Conservation (phyloP, 2,888 invertebrate genomes). For the Trissonchulus sp. region DNA sequence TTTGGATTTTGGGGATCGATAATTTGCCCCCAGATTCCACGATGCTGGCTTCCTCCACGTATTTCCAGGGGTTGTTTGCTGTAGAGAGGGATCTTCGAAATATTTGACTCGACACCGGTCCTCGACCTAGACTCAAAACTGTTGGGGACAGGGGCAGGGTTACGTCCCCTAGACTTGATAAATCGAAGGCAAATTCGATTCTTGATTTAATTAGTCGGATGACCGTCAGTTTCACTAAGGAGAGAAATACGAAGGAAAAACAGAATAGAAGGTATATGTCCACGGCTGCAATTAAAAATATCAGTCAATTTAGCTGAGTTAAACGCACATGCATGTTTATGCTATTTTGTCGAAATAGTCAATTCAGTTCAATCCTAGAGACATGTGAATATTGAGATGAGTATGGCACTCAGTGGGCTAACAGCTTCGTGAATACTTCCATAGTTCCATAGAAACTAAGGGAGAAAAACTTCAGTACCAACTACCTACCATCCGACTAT, state of each 20-base stretch:
- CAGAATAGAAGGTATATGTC: conserved; percentile 40
- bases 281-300: neutral
- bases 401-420: too few relatives aligned
- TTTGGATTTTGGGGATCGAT: neutral
- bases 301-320: neutral
- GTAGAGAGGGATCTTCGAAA: neutral
- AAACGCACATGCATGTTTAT: too few relatives aligned
- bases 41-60: neutral
- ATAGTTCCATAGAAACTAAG: too few relatives aligned
- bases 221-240: conserved; percentile 35
- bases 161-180: neutral
- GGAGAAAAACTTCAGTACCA: too few relatives aligned
- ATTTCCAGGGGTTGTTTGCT: neutral
- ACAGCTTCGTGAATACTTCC: too few relatives aligned
- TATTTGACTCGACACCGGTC: neutral
- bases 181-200: neutral
- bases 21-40: neutral
- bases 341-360: too few relatives aligned
- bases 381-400: too few relatives aligned
- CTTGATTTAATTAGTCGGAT: neutral
- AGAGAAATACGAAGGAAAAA: conserved; percentile 48
- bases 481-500: too few relatives aligned
- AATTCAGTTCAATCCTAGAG: too few relatives aligned
- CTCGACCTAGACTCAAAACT: neutral
- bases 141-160: neutral